Conservation (phyloP, 2,888 invertebrate species). For the Bombylius major region DNA sequence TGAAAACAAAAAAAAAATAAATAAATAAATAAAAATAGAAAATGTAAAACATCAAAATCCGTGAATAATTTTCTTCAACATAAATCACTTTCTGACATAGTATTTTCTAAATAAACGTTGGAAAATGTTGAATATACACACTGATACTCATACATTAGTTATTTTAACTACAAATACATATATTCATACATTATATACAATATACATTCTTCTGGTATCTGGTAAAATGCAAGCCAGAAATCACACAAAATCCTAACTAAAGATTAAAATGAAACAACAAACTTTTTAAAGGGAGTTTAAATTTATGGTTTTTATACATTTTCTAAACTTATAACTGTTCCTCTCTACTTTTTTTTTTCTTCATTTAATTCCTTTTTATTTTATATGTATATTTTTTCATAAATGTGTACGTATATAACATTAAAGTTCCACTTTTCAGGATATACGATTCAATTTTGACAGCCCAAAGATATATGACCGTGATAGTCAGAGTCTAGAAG, state of each 20-base stretch:
- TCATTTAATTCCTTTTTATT: background rate
- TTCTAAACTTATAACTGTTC: no score
- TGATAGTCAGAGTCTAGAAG: background rate
- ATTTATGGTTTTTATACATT: background rate
- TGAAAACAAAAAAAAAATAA: background rate
- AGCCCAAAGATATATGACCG: conserved; percentile 4
- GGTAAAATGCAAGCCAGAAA: background rate
- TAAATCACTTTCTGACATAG: background rate
- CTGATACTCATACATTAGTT: no score
- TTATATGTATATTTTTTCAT: background rate
- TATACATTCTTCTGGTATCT: no score
- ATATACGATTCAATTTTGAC: conserved; percentile 9
- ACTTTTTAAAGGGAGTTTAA: background rate
- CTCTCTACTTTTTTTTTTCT: background rate
- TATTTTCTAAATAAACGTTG: background rate
- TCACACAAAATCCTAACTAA: background rate
- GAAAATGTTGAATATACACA: background rate
- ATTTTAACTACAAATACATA: background rate
- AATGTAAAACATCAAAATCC: background rate
- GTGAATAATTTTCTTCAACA: background rate
- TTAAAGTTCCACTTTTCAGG: conserved; percentile 2
- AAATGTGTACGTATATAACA: no score
- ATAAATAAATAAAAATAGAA: no score
- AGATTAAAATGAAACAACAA: background rate
- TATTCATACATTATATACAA: background rate